Conservation (phyloP, 2,888 invertebrate genomes). For the Drosophila yooni region DNA sequence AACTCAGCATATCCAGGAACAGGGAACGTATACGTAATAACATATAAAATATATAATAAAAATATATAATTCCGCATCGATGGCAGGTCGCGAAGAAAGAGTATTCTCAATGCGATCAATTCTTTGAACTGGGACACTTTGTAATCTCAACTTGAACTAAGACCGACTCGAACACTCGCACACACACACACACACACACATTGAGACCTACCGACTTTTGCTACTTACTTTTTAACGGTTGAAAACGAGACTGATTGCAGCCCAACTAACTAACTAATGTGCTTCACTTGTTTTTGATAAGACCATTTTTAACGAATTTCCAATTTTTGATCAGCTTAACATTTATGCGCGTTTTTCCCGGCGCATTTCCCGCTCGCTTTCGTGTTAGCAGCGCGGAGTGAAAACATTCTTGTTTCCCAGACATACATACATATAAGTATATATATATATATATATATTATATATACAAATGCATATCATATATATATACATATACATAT, state of each 20-base stretch:
- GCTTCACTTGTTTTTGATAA: conserved; percentile 19
- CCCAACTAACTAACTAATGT: conserved; percentile 15
- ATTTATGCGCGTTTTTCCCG: background rate
- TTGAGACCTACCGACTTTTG: background rate
- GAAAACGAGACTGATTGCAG: conserved; percentile 47
- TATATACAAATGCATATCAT: background rate
- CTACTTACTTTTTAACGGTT: conserved; percentile 22
- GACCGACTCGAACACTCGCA: background rate
- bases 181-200: conserved; percentile 4
- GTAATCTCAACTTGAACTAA: background rate
- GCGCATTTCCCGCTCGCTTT: background rate
- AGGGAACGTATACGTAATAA: background rate
- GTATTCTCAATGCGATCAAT: background rate
- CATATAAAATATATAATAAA: background rate
- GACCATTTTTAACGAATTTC: conserved; percentile 21
- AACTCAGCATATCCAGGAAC: background rate
- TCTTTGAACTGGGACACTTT: background rate
- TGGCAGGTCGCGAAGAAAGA: background rate
- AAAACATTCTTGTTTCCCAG: background rate
- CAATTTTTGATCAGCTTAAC: background rate
- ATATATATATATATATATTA: background rate
- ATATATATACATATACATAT: conserved; percentile 12
- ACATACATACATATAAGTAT: background rate
- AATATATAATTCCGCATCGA: background rate
- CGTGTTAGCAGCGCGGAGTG: background rate